Evolutionary conservation across 2,888 invertebrate species (phyloP), one percentile per base, ranked within the genome.

Genomic region (Ochlodes sylvanus): DNA sequence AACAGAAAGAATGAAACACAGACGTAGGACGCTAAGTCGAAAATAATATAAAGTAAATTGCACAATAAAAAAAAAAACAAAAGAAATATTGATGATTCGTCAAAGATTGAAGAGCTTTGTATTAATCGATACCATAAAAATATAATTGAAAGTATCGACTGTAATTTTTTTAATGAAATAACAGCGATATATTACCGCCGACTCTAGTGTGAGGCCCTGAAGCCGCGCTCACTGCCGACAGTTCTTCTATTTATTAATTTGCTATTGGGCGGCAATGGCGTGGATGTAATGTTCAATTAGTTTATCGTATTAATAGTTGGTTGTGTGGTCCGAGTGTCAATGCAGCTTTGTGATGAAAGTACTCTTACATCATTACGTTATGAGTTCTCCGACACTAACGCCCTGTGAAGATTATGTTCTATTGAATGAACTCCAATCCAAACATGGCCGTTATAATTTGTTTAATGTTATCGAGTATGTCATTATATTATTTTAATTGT

Each of bases 181-280:
- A 19, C 50, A 17, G 2, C 27, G 27, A 27, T 27, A 50, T 50
- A 7, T 50, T 50, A 5, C 10, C 3, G 2, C 4, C 5, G 9
- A 50, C 0, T 10, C 19, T 50, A 5, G 50, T 50, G 50, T 54
- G n/a, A 2, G 32, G 17, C 52, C 21, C 12, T 3, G 38, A 10
- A 4, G 27, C 54, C 32, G 27, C 19, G 44, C 12, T 12, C 55
- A 38, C 44, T n/a, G 55, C 66, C 55, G 60, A 61, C 60, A 34
- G 60, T 67, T 67, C 67, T 67, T 55, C 61, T 47, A 67, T 47
- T 55, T 61, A 67, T 67, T 67, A 61, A 61, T 67, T 61, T 60
- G 67, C 55, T 34, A 54, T 58, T 66, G 54, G 66, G 55, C 61
- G 44, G 42, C 32, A 19, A 42, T 21, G 34, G 34, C 55, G 55